These are phyloP conservation scores for Campylomormyrus tamandua DNA, from an alignment of 2,113 vertebrate genomes.

Conservation along the genomic window DNA sequence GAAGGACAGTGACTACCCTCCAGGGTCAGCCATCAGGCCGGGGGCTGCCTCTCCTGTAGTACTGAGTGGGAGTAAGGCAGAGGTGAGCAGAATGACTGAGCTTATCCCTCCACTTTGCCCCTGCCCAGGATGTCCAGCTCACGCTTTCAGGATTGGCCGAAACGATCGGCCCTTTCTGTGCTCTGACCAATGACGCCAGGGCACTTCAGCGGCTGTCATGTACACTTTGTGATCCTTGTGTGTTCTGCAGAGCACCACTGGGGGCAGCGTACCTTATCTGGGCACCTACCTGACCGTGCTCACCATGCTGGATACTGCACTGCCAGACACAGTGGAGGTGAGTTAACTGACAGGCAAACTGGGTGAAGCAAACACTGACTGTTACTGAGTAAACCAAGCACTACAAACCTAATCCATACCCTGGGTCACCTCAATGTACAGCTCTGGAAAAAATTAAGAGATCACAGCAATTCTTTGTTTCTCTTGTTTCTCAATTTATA, in stretches of 20 bases:
- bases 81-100: neutral
- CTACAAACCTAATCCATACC: neutral
- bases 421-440: neutral
- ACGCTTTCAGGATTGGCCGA: neutral
- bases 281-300: slow-evolving; percentile 81
- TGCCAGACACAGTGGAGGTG: slow-evolving; percentile 71
- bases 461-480: too few relatives aligned
- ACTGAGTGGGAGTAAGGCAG: neutral
- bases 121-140: neutral
- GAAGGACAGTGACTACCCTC: neutral
- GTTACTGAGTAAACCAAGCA: neutral
- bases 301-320: slow-evolving; percentile 81
- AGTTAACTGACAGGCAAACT: slow-evolving; percentile 26
- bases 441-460: too few relatives aligned
- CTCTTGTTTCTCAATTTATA: too few relatives aligned
- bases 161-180: neutral
- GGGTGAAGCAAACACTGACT: neutral
- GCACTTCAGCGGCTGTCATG: neutral
- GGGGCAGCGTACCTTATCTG: slow-evolving; percentile 73
- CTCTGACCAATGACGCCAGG: neutral
- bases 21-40: neutral
- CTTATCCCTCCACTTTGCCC: neutral
- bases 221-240: neutral
- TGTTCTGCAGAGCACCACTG: slow-evolving; percentile 43
- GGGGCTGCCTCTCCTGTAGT: neutral